Base-by-base conservation (phyloP, 2,888 invertebrate species). In the Scaptomyza tumidula region DNA sequence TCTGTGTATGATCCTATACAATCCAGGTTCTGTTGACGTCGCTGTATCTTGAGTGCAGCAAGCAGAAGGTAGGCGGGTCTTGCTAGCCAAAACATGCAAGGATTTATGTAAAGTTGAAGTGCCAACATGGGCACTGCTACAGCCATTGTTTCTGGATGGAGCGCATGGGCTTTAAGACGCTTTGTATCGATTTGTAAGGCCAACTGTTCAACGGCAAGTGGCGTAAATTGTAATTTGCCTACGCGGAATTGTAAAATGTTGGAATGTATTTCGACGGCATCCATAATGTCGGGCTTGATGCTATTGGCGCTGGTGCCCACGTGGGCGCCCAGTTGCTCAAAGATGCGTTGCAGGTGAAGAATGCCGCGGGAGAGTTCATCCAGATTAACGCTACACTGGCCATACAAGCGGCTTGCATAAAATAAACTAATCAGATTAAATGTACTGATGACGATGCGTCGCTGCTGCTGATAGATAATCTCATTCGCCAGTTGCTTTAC, bases 41-140 rank as follows among this genome's bases (percentile, higher is more conserved):
- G 72, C 46, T 87, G 77, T 19, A 90, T 66, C 67, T 90, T 89
- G 46, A 90, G 71, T 0, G 90, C 90, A 50, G 93, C 91, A 50
- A 93, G 79, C 35, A 93, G 91, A 53, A 96, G 89, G 45, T 95
- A 91, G 0, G 95, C 94, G 0, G 95, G 93, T 72, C 95, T 94
- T 35, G 95, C 93, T 24, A 96, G 87, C 92, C 95, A 95, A 87
- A 95, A 95, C 71, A 96, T 92, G 33, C 94, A 93, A 0, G 96
- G 96, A 92, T 97, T 97, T 39, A 95, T 94, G 87, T 97, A 97
- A 72, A 96, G 92, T 89, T 96, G 95, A 39, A 96, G 91, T 88
- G 95, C 95, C 39, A 97, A 93, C 53, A 95, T 93, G 0, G 97
- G 95, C 31, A 96, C 94, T 0, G 95, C 95, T 63, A 93, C 92